These are phyloP conservation scores for Achlya flavicornis DNA, from an alignment of 2,888 invertebrate genomes.

Conservation along the genomic window DNA sequence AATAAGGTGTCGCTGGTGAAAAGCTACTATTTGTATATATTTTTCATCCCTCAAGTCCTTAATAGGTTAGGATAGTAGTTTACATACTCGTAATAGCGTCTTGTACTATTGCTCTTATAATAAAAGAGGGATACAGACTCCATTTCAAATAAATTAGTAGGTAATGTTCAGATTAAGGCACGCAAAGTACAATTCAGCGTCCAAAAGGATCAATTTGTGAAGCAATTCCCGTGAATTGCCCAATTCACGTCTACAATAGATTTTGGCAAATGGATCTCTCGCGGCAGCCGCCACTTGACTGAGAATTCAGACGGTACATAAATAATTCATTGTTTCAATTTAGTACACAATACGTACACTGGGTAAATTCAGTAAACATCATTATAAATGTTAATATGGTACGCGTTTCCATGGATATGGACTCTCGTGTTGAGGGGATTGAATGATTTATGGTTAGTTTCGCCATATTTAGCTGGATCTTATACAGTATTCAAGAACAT, in stretches of 20 bases:
- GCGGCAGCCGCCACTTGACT: constrained; percentile 38
- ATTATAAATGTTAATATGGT: constrained; percentile 43
- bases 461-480: neutral
- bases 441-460: neutral
- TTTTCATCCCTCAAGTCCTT: too few relatives aligned
- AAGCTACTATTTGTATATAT: too few relatives aligned
- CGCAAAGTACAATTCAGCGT: constrained; percentile 38
- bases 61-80: too few relatives aligned
- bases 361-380: constrained; percentile 28
- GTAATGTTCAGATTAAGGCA: constrained; percentile 24
- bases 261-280: constrained; percentile 36
- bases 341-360: constrained; percentile 36
- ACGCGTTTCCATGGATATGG: constrained; percentile 23
- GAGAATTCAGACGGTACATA: constrained; percentile 39
- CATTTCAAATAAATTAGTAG: constrained; percentile 40
- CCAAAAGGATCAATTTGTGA: constrained; percentile 43
- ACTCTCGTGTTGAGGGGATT: neutral
- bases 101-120: neutral
- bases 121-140: constrained; percentile 5
- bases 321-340: constrained; percentile 56
- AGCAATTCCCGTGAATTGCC: constrained; percentile 48
- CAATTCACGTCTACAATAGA: constrained; percentile 46
- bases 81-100: too few relatives aligned
- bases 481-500: neutral
- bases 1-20: too few relatives aligned